phyloP scores from a whole-genome alignment of 2,888 invertebrate species.

The Nemotelus nigrinus region DNA sequence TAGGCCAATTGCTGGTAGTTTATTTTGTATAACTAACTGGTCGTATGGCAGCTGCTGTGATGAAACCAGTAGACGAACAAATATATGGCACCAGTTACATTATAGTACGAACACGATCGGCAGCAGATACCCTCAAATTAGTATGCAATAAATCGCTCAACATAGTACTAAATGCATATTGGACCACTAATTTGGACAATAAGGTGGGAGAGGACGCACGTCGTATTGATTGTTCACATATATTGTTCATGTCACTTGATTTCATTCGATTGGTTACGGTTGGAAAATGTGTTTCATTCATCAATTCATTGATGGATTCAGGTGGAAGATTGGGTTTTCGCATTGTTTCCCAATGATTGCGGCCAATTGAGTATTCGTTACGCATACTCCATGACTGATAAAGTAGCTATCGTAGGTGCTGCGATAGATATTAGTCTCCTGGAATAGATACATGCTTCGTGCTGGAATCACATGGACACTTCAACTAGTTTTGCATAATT shows the following conservation, averaged over 20 bases:
- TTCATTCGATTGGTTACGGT: too few species aligned
- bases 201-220: not conserved
- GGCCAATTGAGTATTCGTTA: slow-evolving; percentile 12
- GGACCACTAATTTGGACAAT: slow-evolving; percentile 9
- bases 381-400: not conserved
- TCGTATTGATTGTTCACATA: not conserved
- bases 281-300: slow-evolving; percentile 4
- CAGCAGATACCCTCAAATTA: not conserved
- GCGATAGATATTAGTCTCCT: not conserved
- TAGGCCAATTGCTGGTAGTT: too few species aligned
- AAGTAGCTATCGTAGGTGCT: not conserved
- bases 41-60: too few species aligned
- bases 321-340: not conserved
- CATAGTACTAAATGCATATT: not conserved
- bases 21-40: too few species aligned
- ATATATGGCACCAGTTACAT: too few species aligned
- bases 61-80: too few species aligned
- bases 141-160: not conserved
- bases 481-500: not conserved
- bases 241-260: too few species aligned
- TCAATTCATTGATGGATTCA: not conserved
- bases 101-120: not conserved
- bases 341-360: slow-evolving; percentile 6
- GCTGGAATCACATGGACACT: slow-evolving; percentile 3
- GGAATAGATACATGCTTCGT: not conserved